A percentile compares a stretch with the other conserved stretches of the same genome.
phyloP scores from a whole-genome alignment of 2,797 vertebrate species.

The Rhincodon typus region DNA sequence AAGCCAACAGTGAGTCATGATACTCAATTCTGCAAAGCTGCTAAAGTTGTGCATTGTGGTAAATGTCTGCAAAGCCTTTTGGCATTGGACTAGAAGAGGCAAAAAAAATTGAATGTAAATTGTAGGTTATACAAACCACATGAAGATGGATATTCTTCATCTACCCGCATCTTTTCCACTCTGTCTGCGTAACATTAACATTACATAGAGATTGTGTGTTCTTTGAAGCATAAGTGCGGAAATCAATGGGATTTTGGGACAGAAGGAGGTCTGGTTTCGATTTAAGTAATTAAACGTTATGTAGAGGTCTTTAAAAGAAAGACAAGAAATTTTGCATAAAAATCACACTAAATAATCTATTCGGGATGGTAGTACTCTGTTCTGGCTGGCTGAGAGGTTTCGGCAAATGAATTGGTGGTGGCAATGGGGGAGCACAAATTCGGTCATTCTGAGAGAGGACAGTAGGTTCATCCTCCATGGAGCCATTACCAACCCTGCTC shows the following conservation, averaged over 20 bases:
- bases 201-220: not conserved
- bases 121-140: slow-evolving; percentile 27
- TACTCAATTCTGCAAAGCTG: not conserved
- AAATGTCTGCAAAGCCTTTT: not conserved
- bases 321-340: not conserved
- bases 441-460: no score
- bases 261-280: not conserved
- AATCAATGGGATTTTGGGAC: not conserved
- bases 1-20: slow-evolving; percentile 6
- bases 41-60: slow-evolving; percentile 21
- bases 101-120: slow-evolving; percentile 33
- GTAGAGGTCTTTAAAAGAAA: not conserved
- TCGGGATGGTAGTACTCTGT: not conserved
- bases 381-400: not conserved
- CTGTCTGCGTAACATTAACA: not conserved
- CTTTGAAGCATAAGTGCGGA: slow-evolving; percentile 14
- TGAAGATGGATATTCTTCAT: slow-evolving; percentile 20
- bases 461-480: no score
- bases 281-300: slow-evolving; percentile 10
- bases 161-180: slow-evolving; percentile 28
- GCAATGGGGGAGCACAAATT: not conserved
- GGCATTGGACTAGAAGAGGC: slow-evolving; percentile 13
- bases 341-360: not conserved
- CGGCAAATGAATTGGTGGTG: not conserved
- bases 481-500: no score